phyloP scores from a whole-genome alignment of 1,140 invertebrate species.

The Dermatophagoides farinae region DNA sequence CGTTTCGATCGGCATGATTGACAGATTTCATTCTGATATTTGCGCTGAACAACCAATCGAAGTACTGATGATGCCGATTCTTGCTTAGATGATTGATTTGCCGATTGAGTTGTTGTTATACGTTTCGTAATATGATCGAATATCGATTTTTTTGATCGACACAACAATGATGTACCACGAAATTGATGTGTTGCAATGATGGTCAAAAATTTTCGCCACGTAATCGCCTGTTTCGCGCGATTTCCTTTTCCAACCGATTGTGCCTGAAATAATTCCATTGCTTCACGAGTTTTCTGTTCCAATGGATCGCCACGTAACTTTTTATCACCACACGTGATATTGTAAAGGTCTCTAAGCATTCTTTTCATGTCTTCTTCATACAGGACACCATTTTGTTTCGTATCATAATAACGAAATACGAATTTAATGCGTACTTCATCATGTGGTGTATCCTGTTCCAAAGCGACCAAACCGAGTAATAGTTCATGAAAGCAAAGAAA shows the following conservation, averaged over 20 bases:
- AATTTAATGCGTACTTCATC: constrained; percentile 35
- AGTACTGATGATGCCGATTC: not conserved
- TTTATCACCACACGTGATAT: not conserved
- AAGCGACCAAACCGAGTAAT: constrained; percentile 32
- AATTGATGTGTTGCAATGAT: constrained; percentile 35
- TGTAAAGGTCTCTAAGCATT: not conserved
- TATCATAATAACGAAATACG: constrained; percentile 35
- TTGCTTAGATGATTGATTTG: not conserved
- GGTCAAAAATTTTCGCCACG: constrained; percentile 25
- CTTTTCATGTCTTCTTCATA: not conserved
- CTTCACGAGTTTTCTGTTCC: not conserved
- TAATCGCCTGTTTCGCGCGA: not conserved
- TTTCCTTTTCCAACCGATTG: not conserved
- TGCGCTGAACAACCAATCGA: not conserved
- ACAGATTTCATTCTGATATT: not conserved
- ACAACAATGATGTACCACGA: constrained; percentile 33
- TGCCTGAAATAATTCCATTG: not conserved
- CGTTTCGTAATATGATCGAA: not conserved
- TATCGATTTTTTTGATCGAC: constrained; percentile 22
- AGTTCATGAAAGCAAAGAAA: constrained; percentile 28
- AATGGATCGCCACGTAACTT: not conserved
- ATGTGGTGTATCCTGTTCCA: constrained; percentile 27
- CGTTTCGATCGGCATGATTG: not conserved
- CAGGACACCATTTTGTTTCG: constrained; percentile 27
- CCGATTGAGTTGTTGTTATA: not conserved